Conservation (phyloP, 2,797 vertebrate genomes). For the Anabas testudineus region DNA sequence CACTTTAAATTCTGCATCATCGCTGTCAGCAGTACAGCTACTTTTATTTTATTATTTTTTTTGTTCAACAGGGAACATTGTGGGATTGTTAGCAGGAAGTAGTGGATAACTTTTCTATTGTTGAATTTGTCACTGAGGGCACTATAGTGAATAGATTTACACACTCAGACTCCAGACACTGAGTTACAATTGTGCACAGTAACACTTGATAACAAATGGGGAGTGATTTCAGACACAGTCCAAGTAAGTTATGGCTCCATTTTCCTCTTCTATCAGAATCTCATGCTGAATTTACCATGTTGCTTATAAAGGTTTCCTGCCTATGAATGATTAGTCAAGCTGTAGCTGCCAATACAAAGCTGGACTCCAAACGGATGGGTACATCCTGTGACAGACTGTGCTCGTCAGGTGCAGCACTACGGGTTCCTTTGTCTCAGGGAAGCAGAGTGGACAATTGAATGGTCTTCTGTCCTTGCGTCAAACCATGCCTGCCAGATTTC, state of each 20-base stretch:
- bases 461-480: conserved; percentile 15
- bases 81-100: not conserved
- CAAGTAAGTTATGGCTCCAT: not conserved
- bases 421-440: conserved; percentile 67
- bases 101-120: not conserved
- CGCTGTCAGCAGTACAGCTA: not conserved
- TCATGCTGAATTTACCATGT: not conserved
- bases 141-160: not conserved
- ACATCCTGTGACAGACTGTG: conserved; percentile 2
- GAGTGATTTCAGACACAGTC: not conserved
- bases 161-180: too few relatives aligned
- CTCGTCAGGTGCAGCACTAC: conserved; percentile 5
- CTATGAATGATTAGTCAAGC: conserved; percentile 3
- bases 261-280: not conserved
- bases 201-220: too few relatives aligned
- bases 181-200: too few relatives aligned
- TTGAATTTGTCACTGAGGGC: too few relatives aligned
- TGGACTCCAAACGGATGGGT: not conserved
- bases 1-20: not conserved
- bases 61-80: not conserved
- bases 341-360: conserved; percentile 30
- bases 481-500: conserved; percentile 15
- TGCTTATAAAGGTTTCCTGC: not conserved
- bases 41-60: too few relatives aligned
- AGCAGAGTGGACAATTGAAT: conserved; percentile 22